Percentiles rank a stretch among this genome's conserved stretches.
Evolutionary conservation across 2,113 vertebrate species (phyloP).

Genomic region (mouse (Mus musculus)): DNA sequence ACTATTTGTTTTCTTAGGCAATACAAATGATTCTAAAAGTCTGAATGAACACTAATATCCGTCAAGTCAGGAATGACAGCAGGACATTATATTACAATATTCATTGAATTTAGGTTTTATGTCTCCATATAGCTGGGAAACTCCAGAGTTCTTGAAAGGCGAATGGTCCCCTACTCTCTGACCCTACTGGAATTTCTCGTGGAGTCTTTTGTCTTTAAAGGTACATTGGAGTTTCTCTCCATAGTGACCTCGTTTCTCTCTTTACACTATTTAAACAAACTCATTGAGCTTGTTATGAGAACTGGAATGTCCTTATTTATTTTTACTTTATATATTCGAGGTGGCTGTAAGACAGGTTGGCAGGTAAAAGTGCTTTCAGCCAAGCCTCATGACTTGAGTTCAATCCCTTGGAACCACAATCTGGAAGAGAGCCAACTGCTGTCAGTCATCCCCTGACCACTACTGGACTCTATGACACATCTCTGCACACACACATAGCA

Average conservation of each 20-base stretch:
- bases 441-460: background rate
- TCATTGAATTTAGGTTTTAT: background rate
- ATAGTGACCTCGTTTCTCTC: background rate
- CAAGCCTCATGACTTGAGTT: background rate
- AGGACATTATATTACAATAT: background rate
- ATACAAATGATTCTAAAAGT: background rate
- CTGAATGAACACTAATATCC: background rate
- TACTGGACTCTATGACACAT: background rate
- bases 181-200: background rate
- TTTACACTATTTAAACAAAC: background rate
- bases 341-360: no score
- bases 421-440: background rate
- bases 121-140: conserved; percentile 1
- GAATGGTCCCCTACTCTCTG: background rate
- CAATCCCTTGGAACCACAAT: background rate
- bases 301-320: background rate
- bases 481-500: no score
- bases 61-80: background rate
- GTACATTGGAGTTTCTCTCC: background rate
- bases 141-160: background rate
- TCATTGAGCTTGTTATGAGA: background rate
- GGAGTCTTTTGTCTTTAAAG: background rate
- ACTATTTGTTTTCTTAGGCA: background rate
- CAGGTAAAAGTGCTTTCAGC: background rate
- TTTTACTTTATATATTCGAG: background rate